A percentile compares a stretch with the other conserved stretches of the same genome.
Conservation (phyloP, 1,140 invertebrate genomes). For the Archivesica marissinica region DNA sequence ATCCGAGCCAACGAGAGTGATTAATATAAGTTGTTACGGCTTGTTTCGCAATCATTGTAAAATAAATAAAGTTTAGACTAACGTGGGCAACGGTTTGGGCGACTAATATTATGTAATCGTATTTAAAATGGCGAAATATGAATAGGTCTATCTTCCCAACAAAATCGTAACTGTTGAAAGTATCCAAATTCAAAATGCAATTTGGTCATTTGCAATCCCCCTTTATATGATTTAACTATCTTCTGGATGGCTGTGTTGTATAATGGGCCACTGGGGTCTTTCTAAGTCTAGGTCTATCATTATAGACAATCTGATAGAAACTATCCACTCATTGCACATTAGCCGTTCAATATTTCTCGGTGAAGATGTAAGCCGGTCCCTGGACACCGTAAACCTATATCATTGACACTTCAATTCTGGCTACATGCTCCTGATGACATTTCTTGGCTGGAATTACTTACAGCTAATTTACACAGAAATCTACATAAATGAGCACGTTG, state of each 20-base stretch:
- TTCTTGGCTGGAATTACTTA: slow-evolving; percentile 45
- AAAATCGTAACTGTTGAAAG: neutral
- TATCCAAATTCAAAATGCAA: neutral
- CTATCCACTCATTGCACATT: slow-evolving; percentile 61
- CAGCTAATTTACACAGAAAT: slow-evolving; percentile 58
- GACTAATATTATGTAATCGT: too few species aligned
- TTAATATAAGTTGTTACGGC: too few species aligned
- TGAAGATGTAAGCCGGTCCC: slow-evolving; percentile 30
- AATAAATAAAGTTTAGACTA: too few species aligned
- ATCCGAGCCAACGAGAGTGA: too few species aligned
- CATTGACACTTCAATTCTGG: slow-evolving; percentile 43
- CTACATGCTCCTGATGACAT: slow-evolving; percentile 33
- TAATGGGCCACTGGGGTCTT: slow-evolving; percentile 36
- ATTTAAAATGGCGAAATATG: too few species aligned
- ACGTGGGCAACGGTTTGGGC: too few species aligned
- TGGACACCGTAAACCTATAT: slow-evolving; percentile 24
- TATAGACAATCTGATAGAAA: slow-evolving; percentile 47
- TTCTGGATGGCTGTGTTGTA: slow-evolving; percentile 7
- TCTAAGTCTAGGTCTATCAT: slow-evolving; percentile 32
- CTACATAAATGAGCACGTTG: slow-evolving; percentile 55
- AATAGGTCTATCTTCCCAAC: too few species aligned
- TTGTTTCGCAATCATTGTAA: too few species aligned
- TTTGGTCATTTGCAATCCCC: neutral
- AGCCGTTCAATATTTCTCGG: slow-evolving; percentile 56
- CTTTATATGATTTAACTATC: slow-evolving; percentile 34